Evolutionary conservation across 2,888 invertebrate species (phyloP), one percentile per base, ranked within the genome.

Genomic region (Formica aserva): DNA sequence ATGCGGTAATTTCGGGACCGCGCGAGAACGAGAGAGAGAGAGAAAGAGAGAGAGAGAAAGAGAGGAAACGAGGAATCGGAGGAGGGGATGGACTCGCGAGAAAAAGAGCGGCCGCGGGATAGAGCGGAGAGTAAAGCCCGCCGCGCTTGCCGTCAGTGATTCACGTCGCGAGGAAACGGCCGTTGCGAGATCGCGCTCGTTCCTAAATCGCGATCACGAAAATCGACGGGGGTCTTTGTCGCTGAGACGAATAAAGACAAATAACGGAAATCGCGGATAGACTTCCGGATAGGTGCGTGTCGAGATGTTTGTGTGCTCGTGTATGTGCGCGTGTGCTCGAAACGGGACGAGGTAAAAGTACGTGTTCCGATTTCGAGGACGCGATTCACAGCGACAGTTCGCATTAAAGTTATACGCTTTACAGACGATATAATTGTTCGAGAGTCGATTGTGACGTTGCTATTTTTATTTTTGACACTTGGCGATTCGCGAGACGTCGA

Each of bases 101-200:
- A 55, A 57, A 72, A 48, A 55, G 67, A 62, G 66, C 32, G 57
- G 41, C 32, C 77, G 60, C 65, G 82, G 41, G 82, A 65, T 65
- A 77, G 80, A 78, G 60, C 82, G 82, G 41, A 65, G 78, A 71
- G 71, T 60, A 65, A 57, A 78, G 71, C 77, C 71, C 78, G 78
- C 45, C 74, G 60, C 74, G 45, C 60, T 72, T 72, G 78, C 78
- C n/a, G 72, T 72, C 78, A 80, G 78, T 80, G 78, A 60, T 45
- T 60, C 45, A 78, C 72, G 26, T 57, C 45, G 57, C 78, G 57
- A 71, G 72, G 29, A 69, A 78, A 71, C 78, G 57, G 15, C 5
- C 77, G 55, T 15, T 8, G 11, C 57, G 77, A 45, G 57, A 35
- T 11, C 11, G 55, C 77, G 65, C 35, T 57, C 41, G 11, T 41